Base-by-base conservation (phyloP, 2,888 invertebrate species). In the Drosophila ustulata region DNA sequence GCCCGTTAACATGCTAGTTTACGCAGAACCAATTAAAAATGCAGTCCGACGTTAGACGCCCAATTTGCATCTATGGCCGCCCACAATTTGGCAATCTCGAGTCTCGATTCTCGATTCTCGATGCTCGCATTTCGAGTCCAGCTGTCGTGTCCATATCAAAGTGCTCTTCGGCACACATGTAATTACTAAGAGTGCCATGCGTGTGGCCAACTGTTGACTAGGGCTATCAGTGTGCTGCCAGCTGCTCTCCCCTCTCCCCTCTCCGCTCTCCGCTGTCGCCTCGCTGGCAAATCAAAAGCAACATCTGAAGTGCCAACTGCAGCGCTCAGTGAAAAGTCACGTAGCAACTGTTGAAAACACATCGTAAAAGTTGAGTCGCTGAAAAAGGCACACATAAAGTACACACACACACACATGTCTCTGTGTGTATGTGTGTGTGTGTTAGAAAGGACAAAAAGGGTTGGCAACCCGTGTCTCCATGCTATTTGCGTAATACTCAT, bases 311-410 rank as follows among this genome's bases (percentile, higher is more conserved):
- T 68, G 68, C 49, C 71, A 85, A 82, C 69, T 84, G 75, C 75
- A 66, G 47, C 59, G 71, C 74, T 78, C 71, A 62, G 78, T 80
- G 74, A 68, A 82, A 82, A 84, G 86, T 88, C 88, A 84, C 88
- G 83, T 84, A 75, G 71, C 74, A 80, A 82, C 83, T 87, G 88
- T 84, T 82, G 68, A 65, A 79, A 70, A 80, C 86, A 84, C 78
- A 78, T 84, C 88, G 88, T 84, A 75, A 85, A 85, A 80, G 71
- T 82, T 83, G 71, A 72, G 63, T 75, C 65, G 70, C 71, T 69
- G 25, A 6, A 55, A 59, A 66, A 39, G 50, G 64, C 56, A 50
- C 56, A 49, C 64, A 64, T 64, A 56, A 64, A 57, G 56, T 57
- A 64, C 57, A 57, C 49, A 51, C 46, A 46, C 9, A 30, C 4